Evolutionary conservation across 2,113 vertebrate genomes (phyloP), one percentile per base, ranked within the genome.

Genomic region (Lagopus muta): DNA sequence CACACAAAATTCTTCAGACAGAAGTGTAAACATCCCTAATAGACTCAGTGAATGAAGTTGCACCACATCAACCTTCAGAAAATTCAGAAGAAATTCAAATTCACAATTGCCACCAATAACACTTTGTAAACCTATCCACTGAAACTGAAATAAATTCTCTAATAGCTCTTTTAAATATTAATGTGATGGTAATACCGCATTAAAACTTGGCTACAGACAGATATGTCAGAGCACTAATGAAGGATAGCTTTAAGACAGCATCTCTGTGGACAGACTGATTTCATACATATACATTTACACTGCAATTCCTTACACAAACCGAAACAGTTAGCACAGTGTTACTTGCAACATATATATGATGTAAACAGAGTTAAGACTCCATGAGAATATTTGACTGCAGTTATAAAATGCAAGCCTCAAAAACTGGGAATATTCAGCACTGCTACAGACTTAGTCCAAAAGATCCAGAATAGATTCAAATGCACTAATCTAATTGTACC

Each of bases 11-110:
- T 96, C 92, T 86, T 86, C 57, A 93, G 88, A 91, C 50, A 24
- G 91, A 88, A 86, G 70, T 87, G 96, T 95, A 98, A 97, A 97
- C 96, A 97, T 83, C 52, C 36, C 66, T 92, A 94, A 96, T 67
- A 94, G 69, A 86, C 91, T 97, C 94, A 96, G 97, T 97, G 97
- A 97, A 97, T 94, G 97, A 60, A 97, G 67, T 89, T 89, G 83
- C 27, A 97, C 92, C 62, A 90, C 30, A 93, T 94, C 92, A 95
- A 93, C 96, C 92, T 91, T 91, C 67, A 81, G 77, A 93, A 97
- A 96, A 96, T 86, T 89, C 91, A 54, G 66, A 89, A 94, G 84
- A 97, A 98, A 97, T 94, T 96, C 95, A 96, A 95, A 93, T 94
- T 96, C 92, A 77, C 67, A 83, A 70, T 96, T 90, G 97, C 84